These are phyloP conservation scores for Mixornis gularis DNA, from an alignment of 2,113 vertebrate species.

Conservation along the genomic window DNA sequence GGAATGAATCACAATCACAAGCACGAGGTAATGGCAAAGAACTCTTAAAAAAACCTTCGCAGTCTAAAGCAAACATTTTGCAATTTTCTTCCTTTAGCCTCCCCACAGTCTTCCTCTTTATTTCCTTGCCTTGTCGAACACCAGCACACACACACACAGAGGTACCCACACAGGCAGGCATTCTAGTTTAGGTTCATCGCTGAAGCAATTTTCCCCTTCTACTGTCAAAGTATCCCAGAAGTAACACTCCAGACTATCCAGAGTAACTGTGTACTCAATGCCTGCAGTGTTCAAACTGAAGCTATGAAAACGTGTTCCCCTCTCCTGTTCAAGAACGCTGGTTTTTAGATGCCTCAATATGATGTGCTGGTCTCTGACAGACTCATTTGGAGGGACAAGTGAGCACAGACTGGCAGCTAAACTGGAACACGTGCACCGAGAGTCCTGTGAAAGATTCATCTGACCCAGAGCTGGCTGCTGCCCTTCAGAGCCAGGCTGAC, in stretches of 20 bases:
- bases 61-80: neutral
- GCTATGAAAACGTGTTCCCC: neutral
- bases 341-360: neutral
- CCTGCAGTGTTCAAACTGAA: neutral
- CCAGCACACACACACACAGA: neutral
- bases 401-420: neutral
- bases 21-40: neutral
- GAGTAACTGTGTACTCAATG: neutral
- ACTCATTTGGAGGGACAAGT: neutral
- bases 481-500: neutral
- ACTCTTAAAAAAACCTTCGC: neutral
- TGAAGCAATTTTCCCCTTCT: neutral
- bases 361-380: neutral
- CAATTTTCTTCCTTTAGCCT: neutral
- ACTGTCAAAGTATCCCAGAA: neutral
- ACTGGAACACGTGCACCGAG: fast-evolving
- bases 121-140: neutral
- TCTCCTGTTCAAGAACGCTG: neutral
- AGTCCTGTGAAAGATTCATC: neutral
- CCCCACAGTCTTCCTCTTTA: neutral
- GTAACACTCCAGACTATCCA: too few relatives aligned
- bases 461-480: neutral
- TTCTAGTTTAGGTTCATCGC: neutral
- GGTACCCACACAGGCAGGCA: neutral
- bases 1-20: neutral